A percentile compares a stretch with the other conserved stretches of the same genome.
Evolutionary conservation across 2,888 invertebrate genomes (phyloP).

Genomic region (Cataglyphis cursor): DNA sequence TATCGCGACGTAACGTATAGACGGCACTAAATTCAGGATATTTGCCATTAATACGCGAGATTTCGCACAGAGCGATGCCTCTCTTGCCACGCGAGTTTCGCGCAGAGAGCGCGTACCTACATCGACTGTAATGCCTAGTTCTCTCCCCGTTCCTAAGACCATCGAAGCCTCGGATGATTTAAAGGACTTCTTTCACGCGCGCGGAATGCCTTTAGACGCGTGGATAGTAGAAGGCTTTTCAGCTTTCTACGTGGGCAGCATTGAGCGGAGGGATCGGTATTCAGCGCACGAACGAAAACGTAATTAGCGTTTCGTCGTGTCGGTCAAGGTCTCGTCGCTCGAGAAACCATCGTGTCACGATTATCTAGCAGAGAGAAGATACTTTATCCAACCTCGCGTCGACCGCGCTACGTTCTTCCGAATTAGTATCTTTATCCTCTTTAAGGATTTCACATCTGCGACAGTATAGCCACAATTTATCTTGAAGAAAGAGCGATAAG

Average conservation of each 20-base stretch:
- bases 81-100: slow-evolving; percentile 8
- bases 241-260: slow-evolving; percentile 43
- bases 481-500: not conserved
- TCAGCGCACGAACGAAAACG: slow-evolving; percentile 46
- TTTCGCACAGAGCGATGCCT: slow-evolving; percentile 2
- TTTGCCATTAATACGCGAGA: slow-evolving; percentile 51
- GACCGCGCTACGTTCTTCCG: not conserved
- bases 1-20: slow-evolving; percentile 68
- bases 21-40: slow-evolving; percentile 61
- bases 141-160: not conserved
- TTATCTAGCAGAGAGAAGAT: slow-evolving; percentile 21
- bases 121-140: slow-evolving; percentile 10
- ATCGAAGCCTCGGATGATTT: slow-evolving; percentile 41
- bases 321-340: slow-evolving; percentile 36
- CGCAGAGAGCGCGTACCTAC: slow-evolving; percentile 10
- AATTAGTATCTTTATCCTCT: slow-evolving; percentile 24
- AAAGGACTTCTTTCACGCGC: slow-evolving; percentile 33
- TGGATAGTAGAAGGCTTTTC: slow-evolving; percentile 22
- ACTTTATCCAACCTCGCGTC: slow-evolving; percentile 3
- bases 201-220: slow-evolving; percentile 24
- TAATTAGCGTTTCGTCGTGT: slow-evolving; percentile 53
- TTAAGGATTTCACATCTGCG: not conserved
- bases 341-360: slow-evolving; percentile 41
- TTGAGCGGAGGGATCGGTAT: slow-evolving; percentile 38
- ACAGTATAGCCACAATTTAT: not conserved